Base-by-base conservation (phyloP, 2,888 invertebrate species). In the Drymonia ruficornis region DNA sequence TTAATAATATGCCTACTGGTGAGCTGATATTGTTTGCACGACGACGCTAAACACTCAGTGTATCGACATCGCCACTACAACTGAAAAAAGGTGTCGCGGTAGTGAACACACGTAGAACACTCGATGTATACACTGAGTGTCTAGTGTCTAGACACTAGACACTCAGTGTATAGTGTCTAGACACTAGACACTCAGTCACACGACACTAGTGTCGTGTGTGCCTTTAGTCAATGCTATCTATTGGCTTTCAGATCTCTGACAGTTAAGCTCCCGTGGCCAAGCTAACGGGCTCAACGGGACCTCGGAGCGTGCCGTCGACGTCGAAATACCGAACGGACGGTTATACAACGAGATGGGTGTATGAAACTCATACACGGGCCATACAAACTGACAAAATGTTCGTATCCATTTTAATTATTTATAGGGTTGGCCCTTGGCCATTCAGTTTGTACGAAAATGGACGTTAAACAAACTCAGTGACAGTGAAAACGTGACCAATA, bases 241-340 rank as follows among this genome's bases (percentile, higher is more conserved):
- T 16, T 38, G 16, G n/a, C 57, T 74, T 62, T 1, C 83, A 92
- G 92, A 92, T 76, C 91, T 92, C 81, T 92, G 92, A 92, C 92
- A 92, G 69, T 89, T 91, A 87, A 91, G 81, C 59, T 90, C 92
- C 91, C 92, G 91, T 90, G 89, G 86, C 79, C 89, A 80, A 69
- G 58, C 65, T 12, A 91, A 90, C 63, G 91, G 89, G 76, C 81
- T 86, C 71, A 91, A 91, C 91, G 91, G 91, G 91, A 91, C 81
- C 31, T 79, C 86, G 13, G 91, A 91, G 56, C 81, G 86, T 53
- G 78, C 76, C 58, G 83, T 87, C 52, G 89, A 88, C 61, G 80
- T 77, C 31, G 78, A 75, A 16, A 67, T 77, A 43, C 84, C 82
- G 52, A 89, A 89, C 59, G 86, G 86, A 55, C 80, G 83, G 52